Evolutionary conservation across 2,113 vertebrate species (phyloP), one percentile per base, ranked within the genome.

Genomic region (Smithornis capensis): DNA sequence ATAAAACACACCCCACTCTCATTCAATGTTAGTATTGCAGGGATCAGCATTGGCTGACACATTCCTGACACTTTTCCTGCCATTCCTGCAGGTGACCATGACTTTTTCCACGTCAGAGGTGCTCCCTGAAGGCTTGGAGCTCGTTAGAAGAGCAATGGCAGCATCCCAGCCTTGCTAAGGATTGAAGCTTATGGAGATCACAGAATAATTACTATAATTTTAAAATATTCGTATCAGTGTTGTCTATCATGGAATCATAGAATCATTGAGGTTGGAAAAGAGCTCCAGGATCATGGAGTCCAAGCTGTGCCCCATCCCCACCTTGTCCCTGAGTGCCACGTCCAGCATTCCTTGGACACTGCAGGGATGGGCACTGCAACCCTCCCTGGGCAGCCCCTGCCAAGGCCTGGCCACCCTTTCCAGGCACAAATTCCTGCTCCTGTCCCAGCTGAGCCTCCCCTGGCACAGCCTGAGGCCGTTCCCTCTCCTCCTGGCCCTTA

Each of bases 221-320:
- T 3, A 14, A 68, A 83, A 87, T 42, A 75, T 78, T 65, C 65
- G 1, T 15, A 37, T 31, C 15, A 9, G 1, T 47, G 23, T n/a
- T 31, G n/a, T 21, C 31, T 73, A 31, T 57, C 73, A 40, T 17
- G 21, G 38, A 64, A 19, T 6, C 27, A 0, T 5, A 12, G 57
- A 1, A 56, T 29, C 3, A 17, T 24, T 18, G 25, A 50, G 35
- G 50, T 0, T 64, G 59, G 59, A 8, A 45, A 38, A 62, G 9
- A 23, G 14, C 33, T 65, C 37, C 37, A 19, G 73, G 33, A 5
- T 23, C 44, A 16, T 0, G 1, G 0, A 52, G 50, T 4, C 3
- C 50, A 2, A 45, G 27, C 71, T 27, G 52, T 76, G 50, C 21
- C 81, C 17, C 0, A 9, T 47, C 8, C 2, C 49, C 86, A 42